Base-by-base conservation (phyloP, 2,797 vertebrate genomes). In the Euthynnus affinis region DNA sequence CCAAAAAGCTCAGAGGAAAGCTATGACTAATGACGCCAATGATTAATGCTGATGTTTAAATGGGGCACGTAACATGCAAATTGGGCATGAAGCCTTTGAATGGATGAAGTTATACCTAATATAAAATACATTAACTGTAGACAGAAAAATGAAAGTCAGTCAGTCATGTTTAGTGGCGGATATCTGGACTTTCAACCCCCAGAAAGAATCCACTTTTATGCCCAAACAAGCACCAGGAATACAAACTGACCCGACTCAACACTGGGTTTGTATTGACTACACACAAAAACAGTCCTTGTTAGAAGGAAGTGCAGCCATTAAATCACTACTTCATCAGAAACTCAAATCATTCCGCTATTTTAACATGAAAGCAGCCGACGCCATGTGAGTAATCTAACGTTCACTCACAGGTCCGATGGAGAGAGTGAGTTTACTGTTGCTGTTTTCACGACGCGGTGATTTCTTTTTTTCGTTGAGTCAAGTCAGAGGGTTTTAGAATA, bases 21-120 rank as follows among this genome's bases (percentile, higher is more conserved):
- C 25, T 4, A 2, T 17, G 62, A 78, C 17, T 14, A 42, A 49
- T 13, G 40, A 44, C 55, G 2, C 0, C 5, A 10, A 0, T n/a
- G 71, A 84, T 67, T 63, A 29, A 81, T 74, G 72, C 1, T 14
- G 61, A 56, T 18, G 34, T 49, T 76, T 48, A 62, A 78, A 69
- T 20, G 56, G 29, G 18, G 13, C 13, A 0, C 23, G 27, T 37
- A 59, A 62, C 49, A 48, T 52, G 10, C 55, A 46, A 72, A 78
- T 58, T 52, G 51, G 52, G 23, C 63, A 52, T 69, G 8, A 61
- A 65, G 49, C 42, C 49, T 42, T 64, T 27, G 12, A 53, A 57
- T 27, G 42, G 49, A 9, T 9, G 25, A 56, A 53, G 73, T 60
- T 59, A 53, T 0, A 44, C 37, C 20, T 42, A 51, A 78, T 59